phyloP scores from a whole-genome alignment of 2,888 invertebrate genomes.

The Liopterus haemorrhoidalis region DNA sequence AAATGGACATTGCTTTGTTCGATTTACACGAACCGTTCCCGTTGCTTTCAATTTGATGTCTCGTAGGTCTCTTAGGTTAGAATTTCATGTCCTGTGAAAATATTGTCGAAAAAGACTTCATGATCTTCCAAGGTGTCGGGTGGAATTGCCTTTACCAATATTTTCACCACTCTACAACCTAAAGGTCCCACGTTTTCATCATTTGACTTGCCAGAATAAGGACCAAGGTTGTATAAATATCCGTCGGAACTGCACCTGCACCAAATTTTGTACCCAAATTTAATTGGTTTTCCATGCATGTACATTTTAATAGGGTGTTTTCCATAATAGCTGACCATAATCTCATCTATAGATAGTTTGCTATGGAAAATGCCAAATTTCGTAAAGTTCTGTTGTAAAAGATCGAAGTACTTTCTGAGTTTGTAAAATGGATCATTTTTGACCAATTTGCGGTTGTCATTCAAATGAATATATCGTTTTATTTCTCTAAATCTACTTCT shows the following conservation, averaged over 20 bases:
- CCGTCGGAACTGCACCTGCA: slow-evolving; percentile 19
- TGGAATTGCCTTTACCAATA: slow-evolving; percentile 13
- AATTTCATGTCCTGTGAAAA: slow-evolving; percentile 19
- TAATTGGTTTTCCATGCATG: slow-evolving; percentile 21
- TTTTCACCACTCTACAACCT: slow-evolving; percentile 16
- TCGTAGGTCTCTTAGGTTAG: slow-evolving; percentile 8
- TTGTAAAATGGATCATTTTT: slow-evolving; percentile 11
- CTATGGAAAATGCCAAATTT: slow-evolving; percentile 3
- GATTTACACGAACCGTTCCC: slow-evolving; percentile 19
- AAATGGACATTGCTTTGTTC: slow-evolving; percentile 17
- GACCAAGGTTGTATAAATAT: slow-evolving; percentile 21
- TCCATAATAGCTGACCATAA: slow-evolving; percentile 29
- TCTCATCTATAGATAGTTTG: slow-evolving; percentile 23
- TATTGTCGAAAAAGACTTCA: slow-evolving; percentile 21
- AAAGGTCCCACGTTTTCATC: slow-evolving; percentile 14
- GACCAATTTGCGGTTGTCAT: slow-evolving; percentile 4
- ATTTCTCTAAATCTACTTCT: slow-evolving; percentile 16
- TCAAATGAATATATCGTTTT: slow-evolving; percentile 9
- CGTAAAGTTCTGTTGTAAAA: slow-evolving; percentile 8
- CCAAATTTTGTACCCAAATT: slow-evolving; percentile 21
- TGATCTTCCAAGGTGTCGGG: slow-evolving; percentile 20
- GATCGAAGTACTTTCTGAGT: slow-evolving; percentile 12
- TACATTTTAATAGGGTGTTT: slow-evolving; percentile 15
- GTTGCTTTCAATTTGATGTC: slow-evolving; percentile 19
- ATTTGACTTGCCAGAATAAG: slow-evolving; percentile 15